Conservation (phyloP, 2,113 vertebrate genomes). For the Cryptomyrus ogoouensis region DNA sequence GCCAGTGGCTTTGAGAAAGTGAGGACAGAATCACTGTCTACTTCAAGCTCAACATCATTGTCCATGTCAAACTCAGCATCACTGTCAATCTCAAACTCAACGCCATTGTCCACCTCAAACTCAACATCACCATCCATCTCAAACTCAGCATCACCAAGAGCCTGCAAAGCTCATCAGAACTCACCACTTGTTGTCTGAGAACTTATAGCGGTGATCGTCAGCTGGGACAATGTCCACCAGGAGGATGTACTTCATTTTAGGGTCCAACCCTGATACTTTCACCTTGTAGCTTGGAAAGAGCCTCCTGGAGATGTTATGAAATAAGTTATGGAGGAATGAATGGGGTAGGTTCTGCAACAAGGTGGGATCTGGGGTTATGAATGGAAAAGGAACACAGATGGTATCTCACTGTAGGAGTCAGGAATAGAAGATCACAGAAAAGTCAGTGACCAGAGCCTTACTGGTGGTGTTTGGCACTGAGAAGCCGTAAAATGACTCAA, state of each 20-base stretch:
- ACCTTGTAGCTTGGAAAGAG: conserved; percentile 99
- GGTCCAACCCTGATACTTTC: conserved; percentile 93
- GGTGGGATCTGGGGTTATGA: not conserved
- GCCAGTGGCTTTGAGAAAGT: not conserved
- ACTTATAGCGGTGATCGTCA: conserved; percentile 95
- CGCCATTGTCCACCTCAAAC: not conserved
- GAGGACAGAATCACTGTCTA: not conserved
- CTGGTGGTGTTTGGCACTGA: not conserved
- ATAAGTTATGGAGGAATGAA: not conserved
- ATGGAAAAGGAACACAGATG: not conserved
- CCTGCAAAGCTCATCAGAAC: conserved; percentile 35
- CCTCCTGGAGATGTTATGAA: conserved; percentile 62
- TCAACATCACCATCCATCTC: too few species aligned
- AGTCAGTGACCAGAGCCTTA: not conserved
- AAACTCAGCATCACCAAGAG: not conserved
- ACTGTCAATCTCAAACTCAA: not conserved
- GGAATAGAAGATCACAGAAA: not conserved
- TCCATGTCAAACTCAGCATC: not conserved
- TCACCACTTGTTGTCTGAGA: conserved; percentile 97
- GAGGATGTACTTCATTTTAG: conserved; percentile 95
- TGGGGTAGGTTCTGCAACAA: not conserved
- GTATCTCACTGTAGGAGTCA: not conserved
- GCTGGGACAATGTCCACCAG: conserved; percentile 86
- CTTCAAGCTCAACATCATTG: not conserved
- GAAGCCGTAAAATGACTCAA: not conserved